phyloP scores from a whole-genome alignment of 1,140 invertebrate genomes.

The Drosophila kepulauana region DNA sequence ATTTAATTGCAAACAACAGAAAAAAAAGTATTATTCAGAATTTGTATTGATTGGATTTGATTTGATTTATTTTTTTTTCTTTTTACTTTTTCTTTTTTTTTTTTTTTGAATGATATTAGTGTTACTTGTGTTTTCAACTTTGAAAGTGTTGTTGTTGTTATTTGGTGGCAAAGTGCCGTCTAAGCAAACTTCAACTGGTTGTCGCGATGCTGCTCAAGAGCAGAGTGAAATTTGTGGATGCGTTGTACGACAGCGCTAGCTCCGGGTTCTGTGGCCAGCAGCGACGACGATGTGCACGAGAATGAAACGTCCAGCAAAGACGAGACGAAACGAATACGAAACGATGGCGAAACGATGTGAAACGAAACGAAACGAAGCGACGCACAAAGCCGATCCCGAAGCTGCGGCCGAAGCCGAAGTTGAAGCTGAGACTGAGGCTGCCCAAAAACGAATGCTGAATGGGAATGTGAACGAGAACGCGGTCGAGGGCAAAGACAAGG shows the following conservation, averaged over 20 bases:
- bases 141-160: slow-evolving; percentile 4
- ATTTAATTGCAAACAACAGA: slow-evolving; percentile 22
- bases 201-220: slow-evolving; percentile 66
- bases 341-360: neutral
- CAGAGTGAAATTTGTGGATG: slow-evolving; percentile 53
- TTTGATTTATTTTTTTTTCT: slow-evolving; percentile 4
- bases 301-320: slow-evolving; percentile 53
- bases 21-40: slow-evolving; percentile 20
- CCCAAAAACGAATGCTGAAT: too few relatives aligned
- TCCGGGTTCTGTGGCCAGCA: slow-evolving; percentile 67
- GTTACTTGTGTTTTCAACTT: neutral
- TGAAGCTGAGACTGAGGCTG: neutral
- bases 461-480: slow-evolving; percentile 19
- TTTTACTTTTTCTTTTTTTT: neutral
- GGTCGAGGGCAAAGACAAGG: slow-evolving; percentile 13
- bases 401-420: neutral
- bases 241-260: slow-evolving; percentile 30
- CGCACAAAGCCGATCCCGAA: neutral
- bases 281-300: slow-evolving; percentile 74
- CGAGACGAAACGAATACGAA: neutral
- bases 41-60: slow-evolving; percentile 2
- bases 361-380: neutral
- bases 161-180: slow-evolving; percentile 1
- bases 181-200: slow-evolving; percentile 72
- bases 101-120: slow-evolving; percentile 4